These are phyloP conservation scores for Numenius phaeopus DNA, from an alignment of 2,797 vertebrate species.

Conservation along the genomic window DNA sequence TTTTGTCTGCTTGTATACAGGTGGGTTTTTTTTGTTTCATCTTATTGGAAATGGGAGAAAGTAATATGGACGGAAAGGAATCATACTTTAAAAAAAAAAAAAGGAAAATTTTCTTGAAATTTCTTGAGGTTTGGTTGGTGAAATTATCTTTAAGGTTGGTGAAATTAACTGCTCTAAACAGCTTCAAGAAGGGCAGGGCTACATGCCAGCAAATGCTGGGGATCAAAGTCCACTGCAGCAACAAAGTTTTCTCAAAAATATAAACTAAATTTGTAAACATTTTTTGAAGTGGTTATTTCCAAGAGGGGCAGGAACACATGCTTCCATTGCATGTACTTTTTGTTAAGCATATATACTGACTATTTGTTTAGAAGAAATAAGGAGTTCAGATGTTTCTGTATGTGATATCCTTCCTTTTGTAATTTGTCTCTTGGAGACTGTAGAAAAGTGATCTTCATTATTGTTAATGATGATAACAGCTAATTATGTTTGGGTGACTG, in stretches of 20 bases:
- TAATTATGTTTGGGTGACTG: conserved; percentile 26
- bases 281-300: neutral
- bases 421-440: neutral
- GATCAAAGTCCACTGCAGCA: neutral
- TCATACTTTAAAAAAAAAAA: neutral
- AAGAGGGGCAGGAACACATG: neutral
- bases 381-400: neutral
- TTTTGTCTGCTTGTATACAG: neutral
- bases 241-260: neutral
- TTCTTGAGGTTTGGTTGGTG: neutral
- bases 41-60: neutral
- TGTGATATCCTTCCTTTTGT: neutral
- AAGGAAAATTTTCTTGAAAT: neutral
- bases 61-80: neutral
- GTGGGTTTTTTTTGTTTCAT: neutral
- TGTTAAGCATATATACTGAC: neutral
- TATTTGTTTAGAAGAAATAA: neutral
- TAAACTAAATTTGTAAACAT: neutral
- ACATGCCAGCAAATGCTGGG: neutral
- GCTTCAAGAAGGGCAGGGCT: neutral
- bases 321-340: neutral
- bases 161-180: neutral
- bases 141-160: neutral
- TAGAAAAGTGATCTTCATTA: neutral
- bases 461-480: neutral